Percentiles rank a stretch among this genome's conserved stretches.
Evolutionary conservation across 2,797 vertebrate genomes (phyloP).

Genomic region (Danionella dracula): DNA sequence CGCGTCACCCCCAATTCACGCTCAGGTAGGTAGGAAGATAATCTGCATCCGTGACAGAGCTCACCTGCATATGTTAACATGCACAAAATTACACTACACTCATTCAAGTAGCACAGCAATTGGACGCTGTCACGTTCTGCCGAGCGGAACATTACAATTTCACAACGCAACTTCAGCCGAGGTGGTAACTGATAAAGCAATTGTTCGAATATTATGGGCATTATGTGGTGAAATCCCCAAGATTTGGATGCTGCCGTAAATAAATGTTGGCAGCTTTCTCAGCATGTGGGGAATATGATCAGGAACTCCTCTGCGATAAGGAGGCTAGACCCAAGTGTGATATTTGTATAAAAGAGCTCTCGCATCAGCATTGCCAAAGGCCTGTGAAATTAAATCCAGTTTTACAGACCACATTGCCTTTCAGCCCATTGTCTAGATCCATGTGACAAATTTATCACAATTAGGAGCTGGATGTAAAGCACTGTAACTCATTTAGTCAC

Average conservation of each 20-base stretch:
- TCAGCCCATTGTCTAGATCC: slow-evolving; percentile 9
- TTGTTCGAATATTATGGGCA: slow-evolving; percentile 9
- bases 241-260: slow-evolving; percentile 6
- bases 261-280: slow-evolving; percentile 11
- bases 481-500: slow-evolving; percentile 3
- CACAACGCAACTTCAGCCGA: neutral
- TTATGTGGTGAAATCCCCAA: slow-evolving; percentile 18
- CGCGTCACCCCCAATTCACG: slow-evolving; percentile 8
- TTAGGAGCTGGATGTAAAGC: slow-evolving; percentile 13
- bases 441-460: slow-evolving; percentile 28
- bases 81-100: slow-evolving; percentile 34
- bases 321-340: slow-evolving; percentile 10
- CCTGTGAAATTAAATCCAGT: slow-evolving; percentile 28
- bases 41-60: slow-evolving; percentile 16
- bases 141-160: neutral
- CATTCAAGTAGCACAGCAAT: slow-evolving; percentile 41
- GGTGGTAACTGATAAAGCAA: slow-evolving; percentile 13
- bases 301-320: neutral
- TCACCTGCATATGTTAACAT: slow-evolving; percentile 37
- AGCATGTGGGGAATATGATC: neutral
- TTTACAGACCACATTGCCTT: slow-evolving; percentile 17
- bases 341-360: slow-evolving; percentile 7
- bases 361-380: slow-evolving; percentile 1
- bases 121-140: neutral
- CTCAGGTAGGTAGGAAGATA: slow-evolving; percentile 22